A percentile compares a stretch with the other conserved stretches of the same genome.
Evolutionary conservation across 2,888 invertebrate species (phyloP).

Genomic region (Cataglyphis albicans): DNA sequence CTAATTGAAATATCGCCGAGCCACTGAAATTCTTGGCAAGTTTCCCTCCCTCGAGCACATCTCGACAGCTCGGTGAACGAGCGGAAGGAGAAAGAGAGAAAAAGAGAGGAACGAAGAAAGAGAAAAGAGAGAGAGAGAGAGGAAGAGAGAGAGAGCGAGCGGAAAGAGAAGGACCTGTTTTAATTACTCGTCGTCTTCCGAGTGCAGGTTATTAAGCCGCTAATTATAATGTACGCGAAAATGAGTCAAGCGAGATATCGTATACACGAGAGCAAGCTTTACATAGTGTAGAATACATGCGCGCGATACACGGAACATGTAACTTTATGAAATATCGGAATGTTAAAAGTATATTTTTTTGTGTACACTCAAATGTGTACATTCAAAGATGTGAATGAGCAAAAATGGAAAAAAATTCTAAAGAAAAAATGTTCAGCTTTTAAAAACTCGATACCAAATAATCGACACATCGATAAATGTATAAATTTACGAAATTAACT

Average conservation of each 20-base stretch:
- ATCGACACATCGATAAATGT: not conserved
- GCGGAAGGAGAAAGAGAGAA: slow-evolving; percentile 61
- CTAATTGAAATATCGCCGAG: slow-evolving; percentile 85
- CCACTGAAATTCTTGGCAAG: slow-evolving; percentile 83
- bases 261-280: slow-evolving; percentile 15
- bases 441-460: not conserved
- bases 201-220: slow-evolving; percentile 85
- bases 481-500: not conserved
- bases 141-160: slow-evolving; percentile 69
- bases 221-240: slow-evolving; percentile 85
- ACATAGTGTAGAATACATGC: not conserved
- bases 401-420: not conserved
- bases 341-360: not conserved
- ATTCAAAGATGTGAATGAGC: not conserved
- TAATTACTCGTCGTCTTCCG: slow-evolving; percentile 84
- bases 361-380: too few species aligned
- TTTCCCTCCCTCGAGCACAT: slow-evolving; percentile 68
- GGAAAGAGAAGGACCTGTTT: slow-evolving; percentile 78
- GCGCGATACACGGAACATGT: not conserved
- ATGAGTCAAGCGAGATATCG: slow-evolving; percentile 76
- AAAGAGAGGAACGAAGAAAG: slow-evolving; percentile 52
- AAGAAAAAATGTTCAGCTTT: not conserved
- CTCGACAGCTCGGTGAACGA: slow-evolving; percentile 52
- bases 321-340: slow-evolving; percentile 16
- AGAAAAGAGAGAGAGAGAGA: slow-evolving; percentile 67